Evolutionary conservation across 2,113 vertebrate species (phyloP).

Genomic region (Columbina picui): DNA sequence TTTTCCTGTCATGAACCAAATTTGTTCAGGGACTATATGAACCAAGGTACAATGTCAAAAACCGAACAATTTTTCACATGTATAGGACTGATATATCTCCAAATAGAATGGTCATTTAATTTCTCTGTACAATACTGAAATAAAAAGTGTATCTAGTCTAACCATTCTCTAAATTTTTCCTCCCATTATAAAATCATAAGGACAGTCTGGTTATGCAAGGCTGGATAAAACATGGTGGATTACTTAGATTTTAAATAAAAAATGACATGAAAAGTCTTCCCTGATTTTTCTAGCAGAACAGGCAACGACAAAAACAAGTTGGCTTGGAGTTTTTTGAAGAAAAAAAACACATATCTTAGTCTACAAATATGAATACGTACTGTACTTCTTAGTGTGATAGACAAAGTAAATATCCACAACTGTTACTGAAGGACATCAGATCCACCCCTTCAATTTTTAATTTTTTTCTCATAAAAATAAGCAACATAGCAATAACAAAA

Average conservation of each 20-base stretch:
- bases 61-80: fast-evolving
- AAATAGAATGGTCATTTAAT: not conserved
- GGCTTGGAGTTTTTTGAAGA: not conserved
- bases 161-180: not conserved
- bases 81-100: not conserved
- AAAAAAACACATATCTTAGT: not conserved
- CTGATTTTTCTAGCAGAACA: not conserved
- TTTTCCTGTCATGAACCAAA: not conserved
- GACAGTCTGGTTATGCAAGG: not conserved
- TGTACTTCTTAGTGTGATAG: not conserved
- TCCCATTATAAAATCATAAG: not conserved
- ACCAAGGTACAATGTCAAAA: not conserved
- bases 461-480: not conserved
- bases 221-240: not conserved
- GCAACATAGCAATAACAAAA: not conserved
- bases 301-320: not conserved
- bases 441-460: not conserved
- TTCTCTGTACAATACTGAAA: not conserved
- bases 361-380: not conserved
- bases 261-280: not conserved
- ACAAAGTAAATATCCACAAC: not conserved
- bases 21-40: not conserved
- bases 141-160: not conserved
- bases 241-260: not conserved
- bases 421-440: not conserved